phyloP scores from a whole-genome alignment of 2,113 vertebrate genomes.

The Holacanthus passer region DNA sequence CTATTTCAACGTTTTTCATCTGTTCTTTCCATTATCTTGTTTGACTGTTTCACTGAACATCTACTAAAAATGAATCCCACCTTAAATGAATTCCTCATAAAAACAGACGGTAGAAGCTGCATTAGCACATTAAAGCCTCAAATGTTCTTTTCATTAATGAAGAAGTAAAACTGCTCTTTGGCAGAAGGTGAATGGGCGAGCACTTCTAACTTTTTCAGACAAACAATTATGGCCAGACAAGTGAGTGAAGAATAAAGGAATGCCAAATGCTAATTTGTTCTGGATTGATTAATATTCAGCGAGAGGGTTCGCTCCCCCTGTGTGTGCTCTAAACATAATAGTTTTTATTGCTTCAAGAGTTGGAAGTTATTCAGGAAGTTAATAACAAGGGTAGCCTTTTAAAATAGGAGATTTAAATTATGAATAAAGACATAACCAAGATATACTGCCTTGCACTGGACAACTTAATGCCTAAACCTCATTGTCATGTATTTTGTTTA shows the following conservation, averaged over 20 bases:
- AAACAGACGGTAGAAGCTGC: conserved; percentile 18
- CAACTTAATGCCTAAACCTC: background rate
- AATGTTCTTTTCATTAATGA: conserved; percentile 39
- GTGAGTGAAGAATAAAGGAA: conserved; percentile 12
- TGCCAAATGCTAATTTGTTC: conserved; percentile 35
- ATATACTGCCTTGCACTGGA: background rate
- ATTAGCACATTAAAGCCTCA: conserved; percentile 43
- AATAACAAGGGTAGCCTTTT: background rate
- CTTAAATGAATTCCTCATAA: conserved; percentile 19
- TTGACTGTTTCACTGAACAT: background rate
- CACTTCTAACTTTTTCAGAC: conserved; percentile 29
- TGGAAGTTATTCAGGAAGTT: conserved; percentile 4
- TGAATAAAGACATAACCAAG: background rate
- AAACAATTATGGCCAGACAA: conserved; percentile 20
- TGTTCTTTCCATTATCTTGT: conserved; percentile 4
- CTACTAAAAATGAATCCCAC: conserved; percentile 11
- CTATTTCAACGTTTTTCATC: conserved; percentile 2
- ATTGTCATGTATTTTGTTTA: background rate
- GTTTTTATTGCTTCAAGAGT: conserved; percentile 6
- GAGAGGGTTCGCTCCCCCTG: background rate
- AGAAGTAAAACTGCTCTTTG: conserved; percentile 7
- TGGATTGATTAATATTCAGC: conserved; percentile 33
- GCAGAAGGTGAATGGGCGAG: background rate
- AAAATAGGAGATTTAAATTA: conserved; percentile 1
- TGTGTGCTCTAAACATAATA: background rate